Evolutionary conservation across 2,797 vertebrate species (phyloP).

Genomic region (Propithecus deckenii): DNA sequence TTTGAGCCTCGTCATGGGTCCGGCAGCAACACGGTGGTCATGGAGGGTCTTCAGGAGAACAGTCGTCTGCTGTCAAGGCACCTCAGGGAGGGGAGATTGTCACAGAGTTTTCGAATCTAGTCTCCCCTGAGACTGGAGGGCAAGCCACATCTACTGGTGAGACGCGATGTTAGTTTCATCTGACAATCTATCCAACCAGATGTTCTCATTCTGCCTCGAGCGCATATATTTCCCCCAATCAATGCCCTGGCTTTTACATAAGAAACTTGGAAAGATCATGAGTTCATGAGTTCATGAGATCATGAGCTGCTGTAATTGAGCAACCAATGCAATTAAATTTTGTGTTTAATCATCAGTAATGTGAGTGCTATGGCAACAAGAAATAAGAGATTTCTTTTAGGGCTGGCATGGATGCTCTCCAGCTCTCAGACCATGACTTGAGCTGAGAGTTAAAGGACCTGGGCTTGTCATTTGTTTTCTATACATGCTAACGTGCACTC

Average conservation of each 20-base stretch:
- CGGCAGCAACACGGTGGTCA: neutral
- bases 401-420: neutral
- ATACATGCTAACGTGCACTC: neutral
- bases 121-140: neutral
- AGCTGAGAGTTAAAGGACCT: neutral
- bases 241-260: neutral
- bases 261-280: neutral
- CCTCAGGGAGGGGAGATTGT: neutral
- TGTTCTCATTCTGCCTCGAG: neutral
- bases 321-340: neutral
- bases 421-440: neutral
- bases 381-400: neutral
- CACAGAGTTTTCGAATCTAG: neutral
- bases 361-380: neutral
- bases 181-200: neutral
- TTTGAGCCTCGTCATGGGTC: neutral
- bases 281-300: neutral
- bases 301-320: neutral
- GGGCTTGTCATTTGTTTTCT: neutral
- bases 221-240: neutral
- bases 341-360: neutral
- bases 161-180: neutral
- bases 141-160: neutral
- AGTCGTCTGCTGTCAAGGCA: neutral
- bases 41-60: neutral